Base-by-base conservation (phyloP, 2,888 invertebrate genomes). In the Rhorus exstirpatorius region DNA sequence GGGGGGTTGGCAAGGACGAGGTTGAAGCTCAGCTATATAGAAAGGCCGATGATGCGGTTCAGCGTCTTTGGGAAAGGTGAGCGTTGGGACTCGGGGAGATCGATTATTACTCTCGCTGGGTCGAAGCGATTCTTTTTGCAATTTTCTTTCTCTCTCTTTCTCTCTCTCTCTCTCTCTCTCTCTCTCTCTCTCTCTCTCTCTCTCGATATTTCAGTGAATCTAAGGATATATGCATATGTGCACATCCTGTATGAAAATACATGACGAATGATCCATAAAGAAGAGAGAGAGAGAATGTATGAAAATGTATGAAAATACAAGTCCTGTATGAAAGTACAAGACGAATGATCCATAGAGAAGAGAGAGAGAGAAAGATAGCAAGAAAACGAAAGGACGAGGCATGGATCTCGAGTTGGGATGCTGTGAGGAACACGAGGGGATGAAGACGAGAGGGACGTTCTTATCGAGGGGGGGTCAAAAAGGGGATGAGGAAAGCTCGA, bases 1-100 rank as follows among this genome's bases (percentile, higher is more conserved):
- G 26, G 67, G 41, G 46, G 76, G 74, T 46, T 58, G 68, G 55
- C 80, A 83, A 79, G 77, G 74, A 65, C 51, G 72, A 65, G 76
- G 72, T 78, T 65, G 55, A 79, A 81, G 80, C 77, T 63, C 77
- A 70, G 82, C 65, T 63, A 19, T 24, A 31, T 53, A 41, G 17
- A 12, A 12, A 31, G 17, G 31, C 7, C 17, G n/a, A n/a, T 14
- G 49, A 44, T 46, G 14, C 26, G 21, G 70, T 76, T 38, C 60
- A 70, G 58, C 67, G 61, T 24, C 38, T 58, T 17, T 44, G 44
- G 44, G 8, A 38, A 74, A 78, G 67, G 77, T 74, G 55, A 81
- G 19, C 51, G 51, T 7, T 65, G 7, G 71, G n/a, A 26, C 67
- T 51, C 71, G 17, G 51, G 21, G 24, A 4, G 21, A 17, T 38